Percentiles rank a stretch among this genome's conserved stretches.
phyloP scores from a whole-genome alignment of 2,888 invertebrate genomes.

The Trichogramma dendrolimi region DNA sequence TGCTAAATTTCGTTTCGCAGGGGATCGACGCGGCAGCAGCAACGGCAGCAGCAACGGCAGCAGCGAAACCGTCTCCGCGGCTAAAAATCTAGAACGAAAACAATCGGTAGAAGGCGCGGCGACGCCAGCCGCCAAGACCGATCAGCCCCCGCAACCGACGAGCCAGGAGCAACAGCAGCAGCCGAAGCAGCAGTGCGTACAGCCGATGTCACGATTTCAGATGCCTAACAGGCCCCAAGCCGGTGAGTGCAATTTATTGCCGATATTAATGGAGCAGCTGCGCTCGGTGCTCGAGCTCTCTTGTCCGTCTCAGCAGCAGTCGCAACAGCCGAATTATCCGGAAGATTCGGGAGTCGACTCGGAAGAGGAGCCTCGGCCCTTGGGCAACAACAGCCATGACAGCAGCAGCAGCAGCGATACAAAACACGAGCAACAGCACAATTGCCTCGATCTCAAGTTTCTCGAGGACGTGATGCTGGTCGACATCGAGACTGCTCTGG shows the following conservation, averaged over 20 bases:
- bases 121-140: conserved; percentile 26
- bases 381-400: conserved; percentile 41
- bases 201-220: conserved; percentile 39
- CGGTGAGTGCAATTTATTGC: conserved; percentile 52
- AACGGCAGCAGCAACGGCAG: no score
- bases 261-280: conserved; percentile 52
- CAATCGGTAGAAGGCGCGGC: not conserved
- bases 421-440: conserved; percentile 13
- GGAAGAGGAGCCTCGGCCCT: conserved; percentile 63
- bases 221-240: conserved; percentile 35
- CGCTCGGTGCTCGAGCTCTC: conserved; percentile 50
- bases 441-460: conserved; percentile 48
- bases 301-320: conserved; percentile 35
- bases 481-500: conserved; percentile 74
- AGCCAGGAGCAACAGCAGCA: conserved; percentile 21
- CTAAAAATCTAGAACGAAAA: no score
- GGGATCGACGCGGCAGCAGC: no score
- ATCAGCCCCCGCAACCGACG: conserved; percentile 23
- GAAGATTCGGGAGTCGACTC: conserved; percentile 54
- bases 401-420: conserved; percentile 51
- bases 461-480: conserved; percentile 63
- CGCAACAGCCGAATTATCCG: conserved; percentile 29
- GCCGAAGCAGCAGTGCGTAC: conserved; percentile 25
- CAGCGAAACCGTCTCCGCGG: no score
- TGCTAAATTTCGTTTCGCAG: no score